Percentiles rank a stretch among this genome's conserved stretches.
Conservation (phyloP, 2,888 invertebrate genomes). For the Myopa tessellatipennis region DNA sequence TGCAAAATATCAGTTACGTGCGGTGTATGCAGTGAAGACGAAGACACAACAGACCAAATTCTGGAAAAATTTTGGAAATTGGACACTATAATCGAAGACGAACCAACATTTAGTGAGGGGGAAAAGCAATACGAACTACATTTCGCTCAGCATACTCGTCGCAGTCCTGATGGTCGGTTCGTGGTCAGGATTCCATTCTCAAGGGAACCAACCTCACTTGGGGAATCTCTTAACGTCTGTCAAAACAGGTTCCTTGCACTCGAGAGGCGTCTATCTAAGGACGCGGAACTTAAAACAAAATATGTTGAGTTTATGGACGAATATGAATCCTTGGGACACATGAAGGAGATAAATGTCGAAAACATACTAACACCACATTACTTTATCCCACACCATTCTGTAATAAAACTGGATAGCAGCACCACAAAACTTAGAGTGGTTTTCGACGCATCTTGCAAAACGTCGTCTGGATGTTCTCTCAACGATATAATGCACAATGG, state of each 20-base stretch:
- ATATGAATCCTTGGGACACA: neutral
- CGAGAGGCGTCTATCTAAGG: neutral
- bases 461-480: neutral
- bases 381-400: slow-evolving; percentile 21
- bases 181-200: neutral
- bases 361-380: neutral
- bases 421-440: slow-evolving; percentile 19
- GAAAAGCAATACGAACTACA: slow-evolving; percentile 8
- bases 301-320: slow-evolving; percentile 1
- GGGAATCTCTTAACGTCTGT: neutral
- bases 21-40: too few relatives aligned
- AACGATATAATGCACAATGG: slow-evolving; percentile 20
- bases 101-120: neutral
- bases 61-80: neutral
- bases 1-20: too few relatives aligned
- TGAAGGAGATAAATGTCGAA: neutral
- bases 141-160: neutral
- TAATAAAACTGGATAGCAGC: neutral
- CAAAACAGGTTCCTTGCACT: slow-evolving; percentile 4
- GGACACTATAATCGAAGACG: neutral
- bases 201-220: neutral
- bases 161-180: neutral
- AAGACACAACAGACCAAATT: too few relatives aligned
- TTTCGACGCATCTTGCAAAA: slow-evolving; percentile 21
- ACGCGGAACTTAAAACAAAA: neutral